Evolutionary conservation across 1,140 invertebrate genomes (phyloP), one percentile per base, ranked within the genome.

Genomic region (Steinernema khuongi): DNA sequence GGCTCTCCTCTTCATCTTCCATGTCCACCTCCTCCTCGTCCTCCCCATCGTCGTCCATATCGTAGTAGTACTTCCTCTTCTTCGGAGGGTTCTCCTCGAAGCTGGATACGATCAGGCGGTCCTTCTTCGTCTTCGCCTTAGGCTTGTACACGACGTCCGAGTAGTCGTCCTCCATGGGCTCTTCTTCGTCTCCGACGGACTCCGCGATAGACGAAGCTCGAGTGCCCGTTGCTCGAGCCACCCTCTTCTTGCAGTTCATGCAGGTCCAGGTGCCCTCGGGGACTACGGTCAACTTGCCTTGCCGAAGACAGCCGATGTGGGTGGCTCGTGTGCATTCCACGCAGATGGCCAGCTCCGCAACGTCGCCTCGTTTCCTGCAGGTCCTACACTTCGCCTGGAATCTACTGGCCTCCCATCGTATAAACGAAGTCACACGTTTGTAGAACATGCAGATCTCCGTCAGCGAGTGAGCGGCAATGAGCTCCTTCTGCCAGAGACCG

Each of bases 101-200:
- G 36, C 30, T 70, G 60, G 41, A 50, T 43, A 31, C 72, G 44
- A 44, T 74, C 2, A 1, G 44, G 7, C 4, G 29, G 67, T 36
- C 36, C 66, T n/a, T 71, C n/a, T 66, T 31, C 36, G 26, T 73
- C 67, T 44, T 71, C 31, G 2, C 36, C 32, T 11, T 73, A 33
- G 28, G 18, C 14, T 1, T 11, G 22, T 19, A 19, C 22, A 17
- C 33, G 18, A 73, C 33, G 32, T 17, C 26, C n/a, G 22, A 28
- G 31, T 32, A 1, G 7, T 44, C 67, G 36, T 41, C 36, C 7
- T 41, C 36, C 36, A 11, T 41, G 7, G 7, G 7, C 7, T 41
- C 36, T n/a, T 41, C 36, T 41, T 41, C 36, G 36, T 41, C 36
- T 41, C n/a, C 7, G 36, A 41, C 36, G 7, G 36, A 41, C n/a